Base-by-base conservation (phyloP, 1,140 invertebrate species). In the Euwallacea similis region DNA sequence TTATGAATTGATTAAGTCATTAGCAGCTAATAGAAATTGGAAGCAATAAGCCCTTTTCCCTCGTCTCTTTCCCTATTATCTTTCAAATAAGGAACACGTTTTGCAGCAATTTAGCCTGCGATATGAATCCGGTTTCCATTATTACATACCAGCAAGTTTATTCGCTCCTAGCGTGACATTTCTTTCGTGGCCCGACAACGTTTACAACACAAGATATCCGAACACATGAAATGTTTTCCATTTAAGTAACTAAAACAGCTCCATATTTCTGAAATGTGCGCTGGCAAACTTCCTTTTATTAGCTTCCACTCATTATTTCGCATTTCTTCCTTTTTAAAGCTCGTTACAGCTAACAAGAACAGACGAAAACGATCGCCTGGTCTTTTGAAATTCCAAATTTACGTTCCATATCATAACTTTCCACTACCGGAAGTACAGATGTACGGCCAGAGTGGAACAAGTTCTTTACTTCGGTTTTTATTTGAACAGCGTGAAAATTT, bases 401-500 rank as follows among this genome's bases (percentile, higher is more conserved):
- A 61, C 21, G 59, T 61, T 61, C 59, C 59, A 43, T 61, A 61
- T 61, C 61, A 47, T 63, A 63, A 63, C 42, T 63, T 63, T 47
- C 16, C 43, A 10, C 6, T 8, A 16, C 7, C 61, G 42, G 44
- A 63, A 63, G 61, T 63, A 63, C 61, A 44, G 61, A 63, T 42
- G 61, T 63, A 63, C 13, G 61, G n/a, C 16, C 61, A 42, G 15
- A 60, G 58, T 60, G 42, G 42, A 63, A 63, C 42, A 47, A 9
- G 61, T 46, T 63, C 61, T 63, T 63, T 44, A n/a, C 42, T 60
- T 10, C 9, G 33, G 61, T 63, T 63, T 63, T 63, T 63, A 63
- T 63, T 63, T 63, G 61, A 63, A 46, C 61, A 15, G 61, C 42
- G 42, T n/a, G 43, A 63, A 47, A 63, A 63, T 63, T 63, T 63